phyloP scores from a whole-genome alignment of 2,113 vertebrate genomes.

The Pedetes capensis region DNA sequence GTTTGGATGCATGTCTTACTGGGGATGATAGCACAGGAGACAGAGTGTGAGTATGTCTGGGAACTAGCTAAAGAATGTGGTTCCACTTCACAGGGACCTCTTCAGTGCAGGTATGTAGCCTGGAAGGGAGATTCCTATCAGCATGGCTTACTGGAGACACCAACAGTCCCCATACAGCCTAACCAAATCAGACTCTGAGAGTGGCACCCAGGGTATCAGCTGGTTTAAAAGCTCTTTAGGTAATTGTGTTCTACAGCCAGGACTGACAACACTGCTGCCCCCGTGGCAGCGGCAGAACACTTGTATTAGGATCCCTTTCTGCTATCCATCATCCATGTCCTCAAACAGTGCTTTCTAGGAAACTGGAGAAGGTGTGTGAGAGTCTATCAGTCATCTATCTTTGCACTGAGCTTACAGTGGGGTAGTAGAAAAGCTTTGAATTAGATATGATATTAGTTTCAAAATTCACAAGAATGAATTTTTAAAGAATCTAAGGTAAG shows the following conservation, averaged over 20 bases:
- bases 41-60: background rate
- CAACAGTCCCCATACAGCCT: too few species aligned
- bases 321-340: accelerated
- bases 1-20: background rate
- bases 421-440: background rate
- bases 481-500: background rate
- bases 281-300: too few species aligned
- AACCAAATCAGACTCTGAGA: background rate
- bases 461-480: background rate
- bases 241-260: background rate
- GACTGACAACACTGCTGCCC: background rate
- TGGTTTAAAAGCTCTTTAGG: background rate
- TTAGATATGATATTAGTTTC: background rate
- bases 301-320: background rate
- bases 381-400: background rate
- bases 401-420: accelerated
- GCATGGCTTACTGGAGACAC: background rate
- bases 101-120: background rate
- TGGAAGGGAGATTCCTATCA: background rate
- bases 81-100: background rate
- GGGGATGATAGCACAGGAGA: background rate
- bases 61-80: too few species aligned
- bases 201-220: background rate
- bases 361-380: background rate
- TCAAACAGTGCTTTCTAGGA: background rate